Conservation (phyloP, 2,113 vertebrate species). For the Crotalus tigris region DNA sequence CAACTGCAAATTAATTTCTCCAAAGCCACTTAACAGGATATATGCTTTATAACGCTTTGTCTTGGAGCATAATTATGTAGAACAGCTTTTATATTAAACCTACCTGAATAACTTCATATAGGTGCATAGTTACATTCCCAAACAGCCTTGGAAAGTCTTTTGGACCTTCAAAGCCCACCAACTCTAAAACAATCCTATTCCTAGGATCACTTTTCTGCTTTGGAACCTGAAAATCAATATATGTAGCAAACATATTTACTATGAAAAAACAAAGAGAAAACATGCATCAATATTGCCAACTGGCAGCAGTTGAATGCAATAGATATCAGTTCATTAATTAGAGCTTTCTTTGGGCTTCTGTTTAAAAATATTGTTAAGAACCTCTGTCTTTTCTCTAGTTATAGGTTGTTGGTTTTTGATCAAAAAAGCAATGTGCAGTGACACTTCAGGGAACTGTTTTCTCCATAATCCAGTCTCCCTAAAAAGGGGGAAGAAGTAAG, state of each 20-base stretch:
- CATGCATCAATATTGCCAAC: not conserved
- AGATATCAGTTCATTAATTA: not conserved
- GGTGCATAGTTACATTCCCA: conserved; percentile 51
- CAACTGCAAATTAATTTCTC: not conserved
- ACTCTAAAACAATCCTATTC: conserved; percentile 56
- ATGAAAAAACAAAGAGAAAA: not conserved
- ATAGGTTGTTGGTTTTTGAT: not conserved
- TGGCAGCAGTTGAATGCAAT: not conserved
- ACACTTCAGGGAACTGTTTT: not conserved
- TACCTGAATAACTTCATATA: conserved; percentile 64
- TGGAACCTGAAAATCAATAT: conserved; percentile 55
- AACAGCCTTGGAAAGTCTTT: conserved; percentile 13
- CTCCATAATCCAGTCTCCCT: not conserved
- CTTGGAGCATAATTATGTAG: not conserved
- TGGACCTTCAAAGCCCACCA: conserved; percentile 39
- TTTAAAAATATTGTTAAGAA: not conserved
- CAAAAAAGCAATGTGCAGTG: not conserved
- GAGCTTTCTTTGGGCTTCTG: not conserved
- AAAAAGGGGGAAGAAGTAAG: not conserved
- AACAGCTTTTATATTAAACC: not conserved
- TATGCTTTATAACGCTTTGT: not conserved
- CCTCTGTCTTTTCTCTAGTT: not conserved
- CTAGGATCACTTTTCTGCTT: conserved; percentile 50
- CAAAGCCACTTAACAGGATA: not conserved
- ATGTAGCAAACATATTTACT: not conserved